Conservation (phyloP, 2,888 invertebrate species). For the Pycnomerus fuliginosus region DNA sequence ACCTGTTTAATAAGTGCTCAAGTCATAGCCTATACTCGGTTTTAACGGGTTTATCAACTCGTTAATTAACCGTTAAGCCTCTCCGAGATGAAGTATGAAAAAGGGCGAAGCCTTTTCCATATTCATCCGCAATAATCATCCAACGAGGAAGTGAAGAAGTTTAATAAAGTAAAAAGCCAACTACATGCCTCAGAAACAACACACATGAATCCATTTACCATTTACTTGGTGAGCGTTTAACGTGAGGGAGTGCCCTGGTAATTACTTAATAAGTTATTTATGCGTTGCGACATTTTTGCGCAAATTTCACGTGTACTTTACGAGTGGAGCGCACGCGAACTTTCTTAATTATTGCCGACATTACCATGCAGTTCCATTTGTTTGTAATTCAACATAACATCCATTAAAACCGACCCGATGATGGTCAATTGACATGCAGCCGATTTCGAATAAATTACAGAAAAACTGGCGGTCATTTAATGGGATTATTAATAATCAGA, state of each 20-base stretch:
- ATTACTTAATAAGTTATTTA: constrained; percentile 12
- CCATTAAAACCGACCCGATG: background rate
- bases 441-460: background rate
- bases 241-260: constrained; percentile 6
- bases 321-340: constrained; percentile 2
- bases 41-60: too few relatives aligned
- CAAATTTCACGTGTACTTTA: constrained; percentile 7
- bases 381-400: background rate
- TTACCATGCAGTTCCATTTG: constrained; percentile 1
- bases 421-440: background rate
- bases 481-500: background rate
- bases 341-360: constrained; percentile 6
- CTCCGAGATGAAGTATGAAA: too few relatives aligned
- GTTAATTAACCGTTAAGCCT: too few relatives aligned
- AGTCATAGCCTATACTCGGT: too few relatives aligned
- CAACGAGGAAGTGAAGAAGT: too few relatives aligned
- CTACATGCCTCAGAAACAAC: too few relatives aligned
- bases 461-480: background rate
- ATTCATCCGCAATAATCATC: too few relatives aligned
- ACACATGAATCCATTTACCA: background rate
- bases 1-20: too few relatives aligned
- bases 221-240: background rate
- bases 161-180: too few relatives aligned
- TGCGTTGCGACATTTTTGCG: constrained; percentile 7
- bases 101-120: too few relatives aligned